Evolutionary conservation across 2,113 vertebrate species (phyloP), one percentile per base, ranked within the genome.

Genomic region (Channa maculata): DNA sequence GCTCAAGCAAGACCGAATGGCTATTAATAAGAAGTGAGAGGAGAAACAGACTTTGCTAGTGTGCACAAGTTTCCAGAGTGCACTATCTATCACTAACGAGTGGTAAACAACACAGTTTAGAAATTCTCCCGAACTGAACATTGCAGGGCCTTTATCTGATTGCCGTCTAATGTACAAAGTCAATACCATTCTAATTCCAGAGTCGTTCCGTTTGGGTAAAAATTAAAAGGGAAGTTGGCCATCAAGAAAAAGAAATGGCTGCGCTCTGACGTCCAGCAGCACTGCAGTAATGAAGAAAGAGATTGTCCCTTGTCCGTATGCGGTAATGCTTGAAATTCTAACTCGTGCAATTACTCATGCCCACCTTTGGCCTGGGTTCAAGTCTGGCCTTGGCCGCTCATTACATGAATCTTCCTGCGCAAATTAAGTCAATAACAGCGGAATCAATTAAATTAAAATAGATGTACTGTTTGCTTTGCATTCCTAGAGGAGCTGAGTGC

Each of bases 371-470:
- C 79, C 57, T 36, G 11, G 55, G 50, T 75, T 86, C 75, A 80
- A 77, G 61, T 71, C 49, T 45, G 34, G 41, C 48, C 39, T 58
- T 0, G 11, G 52, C 65, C 48, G 24, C 71, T 74, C 80, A 58
- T 86, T 77, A 70, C 75, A 33, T 67, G 61, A 82, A 66, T 60
- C 62, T 14, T 44, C 55, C 77, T 12, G 45, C 5, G n/a, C 72
- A 77, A 75, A 86, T 77, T 58, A 66, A 83, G 68, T 74, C 79
- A 77, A 81, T 79, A 50, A 50, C 73, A 79, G 65, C 9, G 1
- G 24, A 83, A 88, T 88, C 50, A 66, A 61, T 77, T 39, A 1
- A 79, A 85, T 81, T 71, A 50, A 76, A 85, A 87, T 65, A 68
- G 75, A 90, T 77, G 52, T 51, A 57, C 60, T 53, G 43, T 76